Conservation (phyloP, 2,113 vertebrate genomes). For the Mormoops blainvillei region DNA sequence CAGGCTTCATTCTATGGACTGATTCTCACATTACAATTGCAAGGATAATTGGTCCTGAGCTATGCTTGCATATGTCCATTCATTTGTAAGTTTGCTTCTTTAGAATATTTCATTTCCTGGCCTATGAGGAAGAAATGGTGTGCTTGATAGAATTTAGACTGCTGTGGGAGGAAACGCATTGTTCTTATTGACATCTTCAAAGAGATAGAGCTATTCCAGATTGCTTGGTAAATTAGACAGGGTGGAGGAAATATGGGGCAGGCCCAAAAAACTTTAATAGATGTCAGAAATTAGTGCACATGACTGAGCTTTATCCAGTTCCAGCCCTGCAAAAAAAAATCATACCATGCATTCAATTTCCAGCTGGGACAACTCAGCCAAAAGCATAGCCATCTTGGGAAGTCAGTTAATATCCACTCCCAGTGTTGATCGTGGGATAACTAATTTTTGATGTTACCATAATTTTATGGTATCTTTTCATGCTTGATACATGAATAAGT, state of each 20-base stretch:
- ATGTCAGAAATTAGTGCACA: conserved; percentile 20
- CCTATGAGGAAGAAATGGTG: background rate
- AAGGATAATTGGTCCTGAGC: background rate
- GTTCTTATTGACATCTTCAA: background rate
- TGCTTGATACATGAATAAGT: background rate
- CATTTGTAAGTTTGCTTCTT: background rate
- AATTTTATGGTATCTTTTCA: background rate
- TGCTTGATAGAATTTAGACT: background rate
- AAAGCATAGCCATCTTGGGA: background rate
- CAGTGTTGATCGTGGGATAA: background rate
- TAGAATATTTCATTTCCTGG: background rate
- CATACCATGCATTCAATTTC: background rate
- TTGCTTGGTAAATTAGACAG: background rate
- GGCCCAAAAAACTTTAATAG: background rate
- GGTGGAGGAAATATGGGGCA: background rate
- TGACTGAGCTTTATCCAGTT: background rate
- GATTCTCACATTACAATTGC: background rate
- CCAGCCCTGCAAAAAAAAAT: background rate
- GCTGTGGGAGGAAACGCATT: background rate
- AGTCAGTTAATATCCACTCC: background rate
- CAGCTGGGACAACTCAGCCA: background rate
- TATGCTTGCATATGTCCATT: background rate
- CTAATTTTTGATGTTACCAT: background rate
- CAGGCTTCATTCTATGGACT: background rate
- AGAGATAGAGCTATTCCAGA: background rate